A percentile compares a stretch with the other conserved stretches of the same genome.
Conservation (phyloP, 2,888 invertebrate species). For the Cancer borealis region DNA sequence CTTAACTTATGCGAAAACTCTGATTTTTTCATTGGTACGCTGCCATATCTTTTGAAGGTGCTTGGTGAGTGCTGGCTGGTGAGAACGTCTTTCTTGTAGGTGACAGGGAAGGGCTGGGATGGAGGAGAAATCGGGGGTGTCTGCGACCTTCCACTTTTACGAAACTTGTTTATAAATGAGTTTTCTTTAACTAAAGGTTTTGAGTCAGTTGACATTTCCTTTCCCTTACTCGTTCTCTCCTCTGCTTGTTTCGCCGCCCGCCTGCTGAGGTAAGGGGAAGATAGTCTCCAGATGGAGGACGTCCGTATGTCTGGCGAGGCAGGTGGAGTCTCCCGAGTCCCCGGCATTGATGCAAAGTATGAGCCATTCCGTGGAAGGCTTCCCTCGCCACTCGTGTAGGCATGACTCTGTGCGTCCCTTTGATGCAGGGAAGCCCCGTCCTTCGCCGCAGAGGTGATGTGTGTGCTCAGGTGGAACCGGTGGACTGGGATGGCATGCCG, state of each 20-base stretch:
- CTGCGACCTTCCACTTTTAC: neutral
- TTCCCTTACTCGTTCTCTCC: neutral
- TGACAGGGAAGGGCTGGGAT: constrained; percentile 18
- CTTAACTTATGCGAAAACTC: neutral
- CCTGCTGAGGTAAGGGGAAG: neutral
- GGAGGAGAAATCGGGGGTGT: neutral
- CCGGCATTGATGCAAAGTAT: neutral
- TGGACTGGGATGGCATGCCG: neutral
- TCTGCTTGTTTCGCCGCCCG: neutral
- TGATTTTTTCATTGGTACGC: constrained; percentile 46
- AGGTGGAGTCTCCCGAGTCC: neutral
- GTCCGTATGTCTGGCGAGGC: neutral
- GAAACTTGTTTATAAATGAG: neutral
- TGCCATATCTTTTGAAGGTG: constrained; percentile 48
- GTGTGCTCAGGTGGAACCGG: neutral
- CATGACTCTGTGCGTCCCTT: neutral
- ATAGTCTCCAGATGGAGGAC: neutral
- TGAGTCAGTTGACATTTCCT: neutral
- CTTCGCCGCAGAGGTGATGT: neutral
- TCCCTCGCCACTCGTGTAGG: neutral
- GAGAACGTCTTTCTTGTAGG: neutral
- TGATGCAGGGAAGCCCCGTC: neutral
- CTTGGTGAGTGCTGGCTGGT: neutral
- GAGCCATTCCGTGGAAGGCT: neutral
- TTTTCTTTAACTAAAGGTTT: neutral